Evolutionary conservation across 1,140 invertebrate genomes (phyloP).

Genomic region (Diprion similis): DNA sequence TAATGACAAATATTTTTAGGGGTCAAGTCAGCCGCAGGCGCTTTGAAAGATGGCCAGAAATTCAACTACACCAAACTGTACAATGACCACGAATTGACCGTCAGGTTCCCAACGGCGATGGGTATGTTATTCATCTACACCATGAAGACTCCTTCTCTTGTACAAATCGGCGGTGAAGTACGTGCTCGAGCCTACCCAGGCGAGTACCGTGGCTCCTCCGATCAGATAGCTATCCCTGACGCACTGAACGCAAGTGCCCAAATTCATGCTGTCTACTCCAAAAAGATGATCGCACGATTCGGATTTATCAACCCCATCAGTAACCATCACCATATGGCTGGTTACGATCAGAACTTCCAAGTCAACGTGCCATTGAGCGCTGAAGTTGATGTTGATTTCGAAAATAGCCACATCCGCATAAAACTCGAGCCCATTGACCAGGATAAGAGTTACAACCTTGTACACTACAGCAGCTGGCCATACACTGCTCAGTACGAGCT

Average conservation of each 20-base stretch:
- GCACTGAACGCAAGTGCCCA: constrained; percentile 43
- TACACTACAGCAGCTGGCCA: constrained; percentile 67
- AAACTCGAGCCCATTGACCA: constrained; percentile 57
- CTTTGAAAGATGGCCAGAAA: constrained; percentile 55
- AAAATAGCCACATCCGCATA: constrained; percentile 54
- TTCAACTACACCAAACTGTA: constrained; percentile 65
- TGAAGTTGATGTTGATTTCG: constrained; percentile 55
- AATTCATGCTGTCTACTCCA: constrained; percentile 57
- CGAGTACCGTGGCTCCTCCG: constrained; percentile 28
- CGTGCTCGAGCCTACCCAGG: constrained; percentile 52
- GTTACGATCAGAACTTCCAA: constrained; percentile 66
- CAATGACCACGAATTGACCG: constrained; percentile 58
- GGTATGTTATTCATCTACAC: constrained; percentile 72
- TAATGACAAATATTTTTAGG: constrained; percentile 32
- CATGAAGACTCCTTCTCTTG: constrained; percentile 62
- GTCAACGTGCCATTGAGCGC: constrained; percentile 61
- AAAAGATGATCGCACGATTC: constrained; percentile 64
- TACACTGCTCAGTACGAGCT: constrained; percentile 66
- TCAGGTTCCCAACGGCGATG: constrained; percentile 71
- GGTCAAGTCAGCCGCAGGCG: constrained; percentile 44
- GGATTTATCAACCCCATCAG: constrained; percentile 71
- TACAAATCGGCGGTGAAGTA: constrained; percentile 57
- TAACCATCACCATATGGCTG: constrained; percentile 64
- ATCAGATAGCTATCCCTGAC: constrained; percentile 41
- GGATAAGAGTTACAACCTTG: constrained; percentile 57